Conservation (phyloP, 2,797 vertebrate species). For the Dendrocincla fuliginosa region DNA sequence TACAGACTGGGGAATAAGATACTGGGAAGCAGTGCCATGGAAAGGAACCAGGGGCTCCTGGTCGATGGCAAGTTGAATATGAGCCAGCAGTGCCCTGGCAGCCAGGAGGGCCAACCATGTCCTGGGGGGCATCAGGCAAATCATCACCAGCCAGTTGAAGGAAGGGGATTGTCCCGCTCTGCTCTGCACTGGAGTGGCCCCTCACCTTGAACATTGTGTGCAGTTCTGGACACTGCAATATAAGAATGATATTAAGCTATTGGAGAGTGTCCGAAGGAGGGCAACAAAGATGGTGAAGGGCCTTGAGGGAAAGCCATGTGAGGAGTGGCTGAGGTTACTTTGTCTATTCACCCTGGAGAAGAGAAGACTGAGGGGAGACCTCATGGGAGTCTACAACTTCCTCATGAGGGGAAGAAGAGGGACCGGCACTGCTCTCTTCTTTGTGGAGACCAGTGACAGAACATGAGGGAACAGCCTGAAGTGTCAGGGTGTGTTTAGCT, state of each 20-base stretch:
- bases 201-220: background rate
- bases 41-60: background rate
- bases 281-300: background rate
- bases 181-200: background rate
- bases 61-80: background rate
- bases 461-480: background rate
- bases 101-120: background rate
- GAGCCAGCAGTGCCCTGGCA: background rate
- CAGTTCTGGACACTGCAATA: background rate
- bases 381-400: background rate
- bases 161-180: background rate
- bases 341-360: background rate
- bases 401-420: background rate
- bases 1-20: background rate
- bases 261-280: background rate
- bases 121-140: background rate
- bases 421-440: background rate
- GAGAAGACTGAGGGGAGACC: background rate
- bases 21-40: background rate
- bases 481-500: background rate
- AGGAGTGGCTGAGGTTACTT: background rate
- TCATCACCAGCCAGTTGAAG: background rate
- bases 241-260: background rate
- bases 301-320: background rate
- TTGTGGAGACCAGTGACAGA: background rate